A percentile compares a stretch with the other conserved stretches of the same genome.
phyloP scores from a whole-genome alignment of 2,113 vertebrate genomes.

The Girardinichthys multiradiatus region DNA sequence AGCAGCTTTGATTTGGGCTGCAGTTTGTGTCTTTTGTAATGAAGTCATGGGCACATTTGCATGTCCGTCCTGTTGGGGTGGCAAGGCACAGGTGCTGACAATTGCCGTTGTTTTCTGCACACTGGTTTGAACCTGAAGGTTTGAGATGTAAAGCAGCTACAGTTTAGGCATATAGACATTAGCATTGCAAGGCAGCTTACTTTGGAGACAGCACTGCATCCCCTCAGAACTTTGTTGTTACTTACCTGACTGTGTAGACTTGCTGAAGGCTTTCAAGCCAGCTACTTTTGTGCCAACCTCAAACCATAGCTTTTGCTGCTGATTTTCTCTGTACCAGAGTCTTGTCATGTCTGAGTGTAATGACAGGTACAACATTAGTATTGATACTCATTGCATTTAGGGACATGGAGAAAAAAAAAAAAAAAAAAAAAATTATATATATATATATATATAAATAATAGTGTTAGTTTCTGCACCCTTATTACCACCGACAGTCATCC shows the following conservation, averaged over 20 bases:
- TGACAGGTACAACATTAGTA: neutral
- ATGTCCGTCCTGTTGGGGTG: slow-evolving; percentile 81
- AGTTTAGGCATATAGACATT: too few relatives aligned
- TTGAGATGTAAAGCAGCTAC: neutral
- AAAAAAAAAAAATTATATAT: too few relatives aligned
- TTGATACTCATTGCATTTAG: neutral
- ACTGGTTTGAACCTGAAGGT: slow-evolving; percentile 81
- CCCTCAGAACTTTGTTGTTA: neutral
- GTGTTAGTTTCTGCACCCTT: too few relatives aligned
- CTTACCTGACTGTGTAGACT: slow-evolving; percentile 83
- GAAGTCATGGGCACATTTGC: slow-evolving; percentile 79
- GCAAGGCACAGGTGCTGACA: slow-evolving; percentile 90
- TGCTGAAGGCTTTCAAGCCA: slow-evolving; percentile 84
- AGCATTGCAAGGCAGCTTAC: too few relatives aligned
- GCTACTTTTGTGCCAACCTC: slow-evolving; percentile 80
- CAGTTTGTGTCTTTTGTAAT: slow-evolving; percentile 70
- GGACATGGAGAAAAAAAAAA: too few relatives aligned
- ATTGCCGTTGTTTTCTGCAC: slow-evolving; percentile 82
- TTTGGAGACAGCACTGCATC: neutral
- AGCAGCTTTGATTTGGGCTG: slow-evolving; percentile 60
- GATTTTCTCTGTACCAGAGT: slow-evolving; percentile 84
- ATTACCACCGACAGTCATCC: slow-evolving; percentile 84
- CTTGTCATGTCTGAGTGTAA: slow-evolving; percentile 76
- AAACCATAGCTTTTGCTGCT: slow-evolving; percentile 83
- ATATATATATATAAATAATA: too few relatives aligned